Evolutionary conservation across 2,113 vertebrate genomes (phyloP), one percentile per base, ranked within the genome.

Genomic region (Oncorhynchus kisutch): DNA sequence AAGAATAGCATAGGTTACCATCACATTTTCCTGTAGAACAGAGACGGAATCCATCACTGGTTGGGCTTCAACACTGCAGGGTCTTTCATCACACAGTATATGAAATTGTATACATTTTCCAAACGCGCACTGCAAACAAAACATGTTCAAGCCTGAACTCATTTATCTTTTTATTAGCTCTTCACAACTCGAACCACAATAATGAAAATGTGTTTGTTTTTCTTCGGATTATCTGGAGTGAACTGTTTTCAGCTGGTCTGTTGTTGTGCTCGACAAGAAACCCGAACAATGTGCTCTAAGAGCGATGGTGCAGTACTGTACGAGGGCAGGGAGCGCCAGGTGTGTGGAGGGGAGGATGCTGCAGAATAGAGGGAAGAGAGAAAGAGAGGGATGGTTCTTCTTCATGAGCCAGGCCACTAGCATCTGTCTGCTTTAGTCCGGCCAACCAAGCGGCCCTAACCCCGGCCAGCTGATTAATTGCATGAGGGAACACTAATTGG

Each of bases 401-500:
- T 87, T 90, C 85, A 86, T 81, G 74, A 77, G 81, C 67, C 54
- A 70, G 79, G 85, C 81, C 82, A 72, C 78, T 60, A 88, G 83
- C 87, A 86, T 89, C 83, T 87, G 90, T 86, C 88, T 89, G 81
- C 79, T 67, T 84, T 82, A 29, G 71, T 85, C 84, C 75, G 75
- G 80, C 85, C 87, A 86, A 88, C 77, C 71, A 86, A 90, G 79
- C 78, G 62, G 78, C 77, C 80, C 81, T 74, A 83, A 88, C 87
- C 82, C 80, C 84, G 78, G 85, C 78, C 83, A 88, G 88, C 88
- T 92, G 91, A 93, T 93, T 93, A 92, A 91, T 90, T 93, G 92
- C 90, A 92, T 92, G 90, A 92, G 89, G 88, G 87, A 90, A 82
- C 90, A 91, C 88, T 93, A 93, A 94, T 93, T 92, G 90, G 90